A percentile compares a stretch with the other conserved stretches of the same genome.
These are phyloP conservation scores for Epizoanthus fatuus DNA, from an alignment of 92 coral and sea anemone species.

Conservation along the genomic window DNA sequence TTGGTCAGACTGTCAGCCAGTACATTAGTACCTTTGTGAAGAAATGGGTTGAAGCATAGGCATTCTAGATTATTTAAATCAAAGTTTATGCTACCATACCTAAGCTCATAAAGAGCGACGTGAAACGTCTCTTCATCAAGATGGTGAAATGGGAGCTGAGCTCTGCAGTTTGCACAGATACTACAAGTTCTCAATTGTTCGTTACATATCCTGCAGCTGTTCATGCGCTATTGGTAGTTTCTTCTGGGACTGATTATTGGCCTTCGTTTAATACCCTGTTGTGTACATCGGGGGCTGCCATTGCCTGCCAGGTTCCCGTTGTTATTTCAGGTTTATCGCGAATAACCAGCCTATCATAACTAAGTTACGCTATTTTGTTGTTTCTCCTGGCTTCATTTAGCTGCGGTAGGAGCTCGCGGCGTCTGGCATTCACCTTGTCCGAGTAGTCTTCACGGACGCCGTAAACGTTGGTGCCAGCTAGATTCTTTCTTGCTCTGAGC, in stretches of 20 bases:
- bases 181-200: background rate
- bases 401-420: constrained; percentile 47
- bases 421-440: constrained; percentile 28
- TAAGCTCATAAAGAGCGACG: no score
- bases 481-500: constrained; percentile 30
- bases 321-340: background rate
- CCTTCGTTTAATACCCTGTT: background rate
- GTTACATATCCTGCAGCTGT: background rate
- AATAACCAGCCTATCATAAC: constrained; percentile 53
- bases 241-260: background rate
- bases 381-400: constrained; percentile 46
- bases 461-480: constrained; percentile 38
- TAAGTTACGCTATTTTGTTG: constrained; percentile 39
- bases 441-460: constrained; percentile 65
- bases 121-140: constrained; percentile 16
- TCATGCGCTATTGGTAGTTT: no score
- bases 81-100: no score
- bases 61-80: no score
- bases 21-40: no score
- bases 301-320: background rate
- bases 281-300: background rate
- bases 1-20: no score
- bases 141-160: constrained; percentile 23
- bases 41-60: no score
- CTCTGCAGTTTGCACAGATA: background rate